phyloP scores from a whole-genome alignment of 1,140 invertebrate genomes.

The Drosophila eugracilis region DNA sequence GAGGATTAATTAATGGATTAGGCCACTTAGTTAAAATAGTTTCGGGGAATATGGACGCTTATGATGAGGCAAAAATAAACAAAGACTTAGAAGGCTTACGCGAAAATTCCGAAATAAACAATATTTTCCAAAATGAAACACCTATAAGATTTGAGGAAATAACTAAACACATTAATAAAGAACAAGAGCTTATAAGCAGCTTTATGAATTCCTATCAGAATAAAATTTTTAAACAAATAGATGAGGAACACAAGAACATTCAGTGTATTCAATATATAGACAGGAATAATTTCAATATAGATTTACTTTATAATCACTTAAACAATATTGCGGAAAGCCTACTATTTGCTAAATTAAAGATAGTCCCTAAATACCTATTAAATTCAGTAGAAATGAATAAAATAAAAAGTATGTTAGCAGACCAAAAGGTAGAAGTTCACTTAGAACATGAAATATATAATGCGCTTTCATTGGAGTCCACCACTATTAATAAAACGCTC shows the following conservation, averaged over 20 bases:
- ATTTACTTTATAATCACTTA: not conserved
- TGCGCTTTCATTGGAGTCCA: not conserved
- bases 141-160: not conserved
- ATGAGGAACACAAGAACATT: not conserved
- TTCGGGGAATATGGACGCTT: not conserved
- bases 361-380: slow-evolving; percentile 1
- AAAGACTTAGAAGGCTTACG: too few species aligned
- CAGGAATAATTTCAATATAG: not conserved
- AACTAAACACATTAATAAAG: not conserved
- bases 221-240: not conserved
- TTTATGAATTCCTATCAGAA: not conserved
- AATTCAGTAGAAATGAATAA: not conserved
- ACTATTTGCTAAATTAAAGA: not conserved
- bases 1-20: not conserved
- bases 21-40: not conserved
- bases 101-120: not conserved
- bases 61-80: not conserved
- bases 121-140: not conserved
- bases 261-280: too few species aligned
- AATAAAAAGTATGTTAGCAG: not conserved
- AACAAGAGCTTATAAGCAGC: not conserved
- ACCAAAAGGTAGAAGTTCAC: not conserved
- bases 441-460: not conserved
- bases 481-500: too few species aligned
- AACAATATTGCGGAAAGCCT: not conserved